Conservation (phyloP, 1,140 invertebrate genomes). For the Papilio aristodemus region DNA sequence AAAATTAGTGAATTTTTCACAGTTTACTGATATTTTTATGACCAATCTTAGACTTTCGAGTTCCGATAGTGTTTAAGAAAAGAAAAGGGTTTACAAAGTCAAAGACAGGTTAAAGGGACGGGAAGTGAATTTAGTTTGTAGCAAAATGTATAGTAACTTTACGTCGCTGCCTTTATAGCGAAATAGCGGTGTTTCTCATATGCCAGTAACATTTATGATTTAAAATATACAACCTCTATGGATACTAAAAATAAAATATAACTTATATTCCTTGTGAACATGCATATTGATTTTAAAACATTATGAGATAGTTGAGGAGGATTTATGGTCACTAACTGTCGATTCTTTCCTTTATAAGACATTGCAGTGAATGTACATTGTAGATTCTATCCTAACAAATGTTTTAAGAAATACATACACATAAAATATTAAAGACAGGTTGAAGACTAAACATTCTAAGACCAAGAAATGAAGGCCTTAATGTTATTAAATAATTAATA, state of each 20-base stretch:
- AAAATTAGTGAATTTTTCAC: no score
- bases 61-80: no score
- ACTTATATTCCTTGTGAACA: background rate
- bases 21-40: no score
- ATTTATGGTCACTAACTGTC: background rate
- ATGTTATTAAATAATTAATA: no score
- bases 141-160: background rate
- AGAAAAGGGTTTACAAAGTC: no score
- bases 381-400: background rate
- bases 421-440: no score
- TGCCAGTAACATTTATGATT: background rate
- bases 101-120: no score
- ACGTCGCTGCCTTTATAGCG: background rate
- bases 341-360: background rate
- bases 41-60: no score
- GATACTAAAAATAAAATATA: background rate
- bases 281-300: background rate
- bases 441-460: no score
- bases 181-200: background rate
- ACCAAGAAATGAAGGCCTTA: no score
- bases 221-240: background rate
- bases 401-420: no score
- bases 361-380: background rate
- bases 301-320: background rate
- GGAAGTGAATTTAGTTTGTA: no score